Evolutionary conservation across 2,797 vertebrate genomes (phyloP).

Genomic region (Apodemus agrarius): DNA sequence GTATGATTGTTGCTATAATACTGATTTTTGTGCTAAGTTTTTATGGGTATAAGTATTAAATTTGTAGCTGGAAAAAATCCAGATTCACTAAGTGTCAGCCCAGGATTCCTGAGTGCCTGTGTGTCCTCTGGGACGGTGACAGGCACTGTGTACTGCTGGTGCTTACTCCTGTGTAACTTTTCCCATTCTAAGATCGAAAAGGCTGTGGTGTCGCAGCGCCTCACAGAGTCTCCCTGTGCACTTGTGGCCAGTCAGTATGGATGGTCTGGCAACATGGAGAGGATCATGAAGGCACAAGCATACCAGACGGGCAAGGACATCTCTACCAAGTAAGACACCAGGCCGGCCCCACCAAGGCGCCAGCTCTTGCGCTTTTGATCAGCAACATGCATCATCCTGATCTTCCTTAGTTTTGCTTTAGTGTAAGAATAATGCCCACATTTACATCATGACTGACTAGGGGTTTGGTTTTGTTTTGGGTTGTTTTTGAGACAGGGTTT

Average conservation of each 20-base stretch:
- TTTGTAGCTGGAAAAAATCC: background rate
- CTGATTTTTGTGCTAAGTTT: background rate
- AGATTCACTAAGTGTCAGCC: background rate
- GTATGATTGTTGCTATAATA: background rate
- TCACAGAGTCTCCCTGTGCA: conserved; percentile 96
- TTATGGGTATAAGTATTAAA: background rate
- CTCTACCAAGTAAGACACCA: conserved; percentile 94
- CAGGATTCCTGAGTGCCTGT: background rate
- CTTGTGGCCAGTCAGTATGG: conserved; percentile 99
- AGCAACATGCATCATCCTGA: background rate
- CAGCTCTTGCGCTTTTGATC: background rate
- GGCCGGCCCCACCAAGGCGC: background rate
- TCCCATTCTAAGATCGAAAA: conserved; percentile 93
- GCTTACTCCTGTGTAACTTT: background rate
- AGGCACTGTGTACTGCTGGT: background rate
- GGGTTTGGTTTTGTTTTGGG: background rate
- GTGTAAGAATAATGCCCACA: background rate
- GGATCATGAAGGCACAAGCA: conserved; percentile 99
- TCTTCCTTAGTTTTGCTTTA: background rate
- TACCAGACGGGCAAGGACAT: conserved; percentile 99
- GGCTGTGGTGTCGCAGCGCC: conserved; percentile 95
- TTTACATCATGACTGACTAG: background rate
- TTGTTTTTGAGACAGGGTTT: background rate
- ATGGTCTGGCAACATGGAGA: conserved; percentile 99
- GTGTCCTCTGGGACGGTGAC: background rate